Base-by-base conservation (phyloP, 2,113 vertebrate species). In the Baryphthengus martii region DNA sequence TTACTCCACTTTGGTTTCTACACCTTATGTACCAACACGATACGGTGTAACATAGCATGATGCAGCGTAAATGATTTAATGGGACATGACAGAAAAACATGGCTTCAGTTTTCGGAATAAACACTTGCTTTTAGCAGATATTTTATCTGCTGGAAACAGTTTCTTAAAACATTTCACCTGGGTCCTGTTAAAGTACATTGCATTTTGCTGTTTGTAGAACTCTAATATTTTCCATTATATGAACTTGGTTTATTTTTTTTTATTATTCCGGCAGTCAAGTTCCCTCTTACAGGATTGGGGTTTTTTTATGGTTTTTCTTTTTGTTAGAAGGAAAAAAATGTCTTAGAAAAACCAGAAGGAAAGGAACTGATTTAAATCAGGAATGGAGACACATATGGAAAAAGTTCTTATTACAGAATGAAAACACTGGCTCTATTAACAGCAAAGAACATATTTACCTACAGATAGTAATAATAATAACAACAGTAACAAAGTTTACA, bases 61-160 rank as follows among this genome's bases (percentile, higher is more conserved):
- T 65, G 74, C 59, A 24, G 87, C 15, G 26, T 37, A 47, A 85
- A 7, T 61, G 95, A 96, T 25, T 72, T 92, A 71, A 58, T 77
- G 35, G 14, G 85, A 90, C 25, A 42, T 24, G 95, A 85, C 71
- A 93, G 90, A 73, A 90, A 42, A 92, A 12, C 89, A 80, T 9
- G 63, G 74, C 77, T 55, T 31, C 45, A 68, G 94, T 29, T 74
- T 81, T 53, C 1, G 3, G 65, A 67, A 45, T 50, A 78, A 96
- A 94, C 75, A 93, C 65, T 93, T 96, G 85, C n/a, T 93, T 92
- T 91, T 47, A 82, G 66, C 61, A 82, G 55, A 28, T 37, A 33
- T 85, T 82, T 53, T 67, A 24, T 75, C 80, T 73, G 58, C 76
- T 94, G 72, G 63, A 33, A 93, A 21, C 15, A 66, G 47, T 86